Base-by-base conservation (phyloP, 2,797 vertebrate species). In the Megaceryle alcyon region DNA sequence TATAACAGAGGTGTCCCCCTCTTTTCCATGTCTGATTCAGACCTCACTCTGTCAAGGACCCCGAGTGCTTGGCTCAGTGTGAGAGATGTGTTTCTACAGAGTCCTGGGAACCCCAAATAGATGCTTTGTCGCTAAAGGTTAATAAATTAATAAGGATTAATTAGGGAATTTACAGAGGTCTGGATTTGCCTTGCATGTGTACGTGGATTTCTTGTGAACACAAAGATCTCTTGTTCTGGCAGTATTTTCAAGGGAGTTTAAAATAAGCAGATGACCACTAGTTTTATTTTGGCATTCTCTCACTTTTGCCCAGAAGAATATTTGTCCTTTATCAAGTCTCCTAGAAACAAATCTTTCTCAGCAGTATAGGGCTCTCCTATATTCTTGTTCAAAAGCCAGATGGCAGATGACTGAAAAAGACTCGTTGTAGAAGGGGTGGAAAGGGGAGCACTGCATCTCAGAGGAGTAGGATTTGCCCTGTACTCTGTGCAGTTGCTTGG, bases 1-100 rank as follows among this genome's bases (percentile, higher is more conserved):
- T 84, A 81, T 93, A 84, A 94, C 75, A 95, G 93, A 92, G 90
- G 17, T 82, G 43, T 41, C 60, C 73, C 82, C 73, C 13, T 68
- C 83, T 76, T 78, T 46, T 56, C 19, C n/a, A 12, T 56, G 57
- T 77, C 41, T 0, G 0, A 1, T 43, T 69, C 59, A 69, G 59
- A 48, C 15, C 41, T 81, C 3, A 0, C 3, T 66, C 43, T 79
- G n/a, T 59, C 41, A 86, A 94, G 53, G 41, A 75, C 57, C 22
- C 3, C 0, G 6, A 63, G 26, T 60, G n/a, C 15, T 80, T 77
- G 60, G 37, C 54, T 82, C 33, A 23, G 13, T 11, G 1, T 16
- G 44, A 72, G 69, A 54, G 37, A 29, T 26, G 13, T 7, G 26
- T 51, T 92, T 90, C 76, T 66, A 72, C 23, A 1, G 23, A 37